A percentile compares a stretch with the other conserved stretches of the same genome.
Conservation (phyloP, 1,140 invertebrate genomes). For the Pseudobourletiella spinata region DNA sequence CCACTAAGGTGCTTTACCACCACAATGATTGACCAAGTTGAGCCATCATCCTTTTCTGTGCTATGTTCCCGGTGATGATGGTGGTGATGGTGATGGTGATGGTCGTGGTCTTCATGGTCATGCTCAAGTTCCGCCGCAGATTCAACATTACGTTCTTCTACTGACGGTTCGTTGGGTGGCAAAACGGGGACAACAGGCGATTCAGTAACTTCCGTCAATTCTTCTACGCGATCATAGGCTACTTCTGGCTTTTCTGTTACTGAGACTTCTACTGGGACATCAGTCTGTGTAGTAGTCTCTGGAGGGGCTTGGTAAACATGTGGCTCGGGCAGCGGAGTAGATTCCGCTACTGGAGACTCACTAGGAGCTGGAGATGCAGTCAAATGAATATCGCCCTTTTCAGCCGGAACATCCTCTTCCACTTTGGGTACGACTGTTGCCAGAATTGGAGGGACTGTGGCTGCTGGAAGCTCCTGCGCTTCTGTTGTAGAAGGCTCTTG, state of each 20-base stretch:
- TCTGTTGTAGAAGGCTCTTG: too few species aligned
- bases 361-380: background rate
- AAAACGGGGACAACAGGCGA: background rate
- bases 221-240: background rate
- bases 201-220: background rate
- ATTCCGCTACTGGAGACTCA: background rate
- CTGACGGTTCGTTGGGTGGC: background rate
- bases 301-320: too few species aligned
- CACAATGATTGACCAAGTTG: conserved; percentile 13
- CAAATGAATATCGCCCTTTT: too few species aligned
- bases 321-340: too few species aligned
- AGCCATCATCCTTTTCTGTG: background rate
- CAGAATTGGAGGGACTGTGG: too few species aligned
- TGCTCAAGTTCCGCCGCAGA: background rate
- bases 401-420: too few species aligned
- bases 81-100: conserved; percentile 23
- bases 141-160: background rate
- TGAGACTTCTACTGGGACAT: background rate
- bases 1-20: conserved; percentile 29
- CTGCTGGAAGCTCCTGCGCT: too few species aligned
- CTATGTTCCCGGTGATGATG: conserved; percentile 12
- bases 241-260: background rate
- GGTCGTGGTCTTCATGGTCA: conserved; percentile 10
- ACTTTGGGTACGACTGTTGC: too few species aligned
- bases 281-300: background rate